These are phyloP conservation scores for Scaptomyza hsui DNA, from an alignment of 1,140 invertebrate species.

Conservation along the genomic window DNA sequence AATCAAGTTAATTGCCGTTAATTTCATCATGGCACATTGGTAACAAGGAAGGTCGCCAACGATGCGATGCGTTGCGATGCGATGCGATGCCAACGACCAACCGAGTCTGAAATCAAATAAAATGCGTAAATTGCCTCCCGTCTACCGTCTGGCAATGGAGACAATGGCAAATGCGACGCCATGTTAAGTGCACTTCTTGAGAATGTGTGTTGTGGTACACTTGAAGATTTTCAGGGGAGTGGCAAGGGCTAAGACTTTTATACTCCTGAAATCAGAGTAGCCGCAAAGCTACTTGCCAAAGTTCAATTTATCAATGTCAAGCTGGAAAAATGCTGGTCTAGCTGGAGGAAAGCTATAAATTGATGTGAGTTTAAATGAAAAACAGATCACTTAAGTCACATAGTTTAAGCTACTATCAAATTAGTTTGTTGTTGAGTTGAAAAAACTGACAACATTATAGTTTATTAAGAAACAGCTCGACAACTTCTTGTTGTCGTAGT, in stretches of 20 bases:
- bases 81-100: conserved; percentile 8
- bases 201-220: conserved; percentile 16
- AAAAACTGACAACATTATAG: background rate
- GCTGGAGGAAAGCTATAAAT: conserved; percentile 15
- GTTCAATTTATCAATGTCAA: conserved; percentile 37
- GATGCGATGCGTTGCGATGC: background rate
- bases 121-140: conserved; percentile 71
- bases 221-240: background rate
- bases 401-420: background rate
- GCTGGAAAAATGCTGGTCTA: background rate
- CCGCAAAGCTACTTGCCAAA: conserved; percentile 18
- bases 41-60: conserved; percentile 68
- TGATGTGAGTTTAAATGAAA: conserved; percentile 14
- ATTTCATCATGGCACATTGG: conserved; percentile 76
- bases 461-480: conserved; percentile 30
- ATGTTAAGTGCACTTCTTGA: conserved; percentile 33
- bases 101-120: conserved; percentile 66
- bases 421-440: background rate
- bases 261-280: conserved; percentile 14
- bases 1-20: conserved; percentile 80
- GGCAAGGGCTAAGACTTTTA: background rate
- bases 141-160: conserved; percentile 24
- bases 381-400: conserved; percentile 7
- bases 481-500: conserved; percentile 39
- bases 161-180: conserved; percentile 50